Evolutionary conservation across 2,797 vertebrate species (phyloP), one percentile per base, ranked within the genome.

Genomic region (Myripristis jacobus): DNA sequence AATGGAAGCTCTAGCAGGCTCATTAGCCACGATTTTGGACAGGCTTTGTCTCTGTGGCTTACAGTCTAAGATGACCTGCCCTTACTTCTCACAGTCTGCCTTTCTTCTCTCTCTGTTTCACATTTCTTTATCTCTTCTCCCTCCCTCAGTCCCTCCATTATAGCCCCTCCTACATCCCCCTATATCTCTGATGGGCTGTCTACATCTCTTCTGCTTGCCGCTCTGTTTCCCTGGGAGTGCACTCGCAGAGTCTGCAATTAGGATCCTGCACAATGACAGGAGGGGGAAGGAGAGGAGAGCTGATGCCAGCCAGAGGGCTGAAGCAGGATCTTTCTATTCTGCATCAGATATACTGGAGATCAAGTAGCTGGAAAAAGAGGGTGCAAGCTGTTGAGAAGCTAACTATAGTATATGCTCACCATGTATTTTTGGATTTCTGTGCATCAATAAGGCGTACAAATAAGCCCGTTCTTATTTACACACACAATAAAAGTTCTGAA

Each of bases 231-330:
- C 34, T 70, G 15, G 24, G 22, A 72, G 25, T 65, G 48, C 62
- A 60, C 15, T 27, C 46, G 64, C 57, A 52, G 46, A 72, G 70
- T 53, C 46, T 73, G 72, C 70, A 77, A 87, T 86, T 85, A 85
- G 59, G 56, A 66, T 61, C 61, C 29, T 59, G 62, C 6, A 24
- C 66, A 75, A 80, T 85, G 72, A 79, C 71, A 73, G 67, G 44
- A 48, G 58, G 27, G 25, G 38, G 59, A 25, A 24, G 50, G 51
- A 70, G 57, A 54, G 34, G 10, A 51, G 53, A 66, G 60, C 71
- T 6, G 21, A 52, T 55, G 11, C 47, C 66, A 79, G 79, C 51
- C 73, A 59, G 19, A 41, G 36, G 54, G 52, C 34, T 63, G 11
- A 47, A 47, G 66, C 9, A 8, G 57, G 22, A 48, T n/a, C 55